A percentile compares a stretch with the other conserved stretches of the same genome.
Conservation (phyloP, 2,888 invertebrate genomes). For the Esperia sulphurella region DNA sequence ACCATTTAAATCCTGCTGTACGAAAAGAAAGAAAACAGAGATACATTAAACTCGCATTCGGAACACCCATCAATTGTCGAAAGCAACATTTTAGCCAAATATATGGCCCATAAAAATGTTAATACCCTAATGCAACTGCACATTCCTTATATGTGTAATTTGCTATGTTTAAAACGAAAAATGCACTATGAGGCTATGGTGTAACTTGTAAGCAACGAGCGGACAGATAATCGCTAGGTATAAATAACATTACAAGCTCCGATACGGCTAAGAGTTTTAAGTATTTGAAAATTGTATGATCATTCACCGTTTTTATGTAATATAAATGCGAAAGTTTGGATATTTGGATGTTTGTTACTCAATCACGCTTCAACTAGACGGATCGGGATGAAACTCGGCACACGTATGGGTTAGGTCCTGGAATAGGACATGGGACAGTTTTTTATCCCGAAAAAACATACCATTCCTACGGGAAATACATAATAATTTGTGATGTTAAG, state of each 20-base stretch:
- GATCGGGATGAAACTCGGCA: too few relatives aligned
- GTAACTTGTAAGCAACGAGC: slow-evolving; percentile 19
- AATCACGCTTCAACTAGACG: too few relatives aligned
- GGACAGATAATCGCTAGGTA: slow-evolving; percentile 16
- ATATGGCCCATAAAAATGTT: slow-evolving; percentile 76
- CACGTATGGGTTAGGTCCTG: too few relatives aligned
- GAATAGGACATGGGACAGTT: too few relatives aligned
- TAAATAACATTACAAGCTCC: too few relatives aligned
- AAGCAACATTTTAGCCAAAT: slow-evolving; percentile 53
- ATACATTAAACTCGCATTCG: slow-evolving; percentile 58
- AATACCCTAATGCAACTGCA: slow-evolving; percentile 73
- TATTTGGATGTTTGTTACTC: too few relatives aligned
- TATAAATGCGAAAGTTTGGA: too few relatives aligned
- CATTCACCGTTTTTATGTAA: background rate
- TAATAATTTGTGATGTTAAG: too few relatives aligned
- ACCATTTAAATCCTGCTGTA: background rate
- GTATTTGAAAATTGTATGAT: too few relatives aligned
- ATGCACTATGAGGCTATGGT: slow-evolving; percentile 34
- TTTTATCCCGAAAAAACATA: too few relatives aligned
- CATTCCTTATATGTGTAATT: slow-evolving; percentile 74
- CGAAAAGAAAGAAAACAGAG: slow-evolving; percentile 7
- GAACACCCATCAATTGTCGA: slow-evolving; percentile 59
- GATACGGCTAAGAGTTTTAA: background rate
- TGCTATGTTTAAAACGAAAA: slow-evolving; percentile 54
- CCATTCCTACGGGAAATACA: too few relatives aligned